Evolutionary conservation across 37 sponge, comb jelly and placozoan species (phyloP), one percentile per base, ranked within the genome.

Genomic region (Spongilla lacustris): DNA sequence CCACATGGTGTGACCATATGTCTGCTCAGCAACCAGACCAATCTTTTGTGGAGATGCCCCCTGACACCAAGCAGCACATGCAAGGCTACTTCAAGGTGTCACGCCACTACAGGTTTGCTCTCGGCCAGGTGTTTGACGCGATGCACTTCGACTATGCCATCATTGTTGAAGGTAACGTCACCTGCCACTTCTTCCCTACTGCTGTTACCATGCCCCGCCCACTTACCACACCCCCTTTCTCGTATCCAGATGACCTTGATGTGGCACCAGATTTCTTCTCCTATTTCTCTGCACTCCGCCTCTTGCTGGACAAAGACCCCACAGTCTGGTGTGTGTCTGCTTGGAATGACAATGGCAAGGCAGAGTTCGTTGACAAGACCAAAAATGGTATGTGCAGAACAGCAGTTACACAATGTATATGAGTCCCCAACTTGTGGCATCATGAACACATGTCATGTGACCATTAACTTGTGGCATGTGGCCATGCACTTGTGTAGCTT

Each of bases 301-400:
- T 21, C 8, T 85, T 97, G 14, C 77, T 97, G 75, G 94, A 91
- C 69, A 2, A 36, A 27, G 98, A 97, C 88, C 84, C 80, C 22
- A 85, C 85, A 26, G 32, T 97, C n/a, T 93, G 94, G 96, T 97
- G 98, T 83, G 84, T 97, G 34, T 96, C 96, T 8, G 98, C 98
- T 12, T 97, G 96, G 96, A 97, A 97, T 83, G 98, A 97, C 78
- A 97, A 97, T 41, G 98, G 98, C 13, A 94, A 92, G 81, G 76
- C 78, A 12, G 92, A 75, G 8, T 79, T 74, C 73, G 72, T 91
- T 30, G 73, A 87, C 50, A 38, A 22, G 30, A 23, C 71, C 17
- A 31, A 67, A 23, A 87, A 83, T 36, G 83, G 92, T 91, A 41
- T 80, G 92, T 33, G 21, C n/a, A n/a, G n/a, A n/a, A n/a, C n/a